Evolutionary conservation across 2,113 vertebrate species (phyloP).

Genomic region (Xyliphius kryptos): DNA sequence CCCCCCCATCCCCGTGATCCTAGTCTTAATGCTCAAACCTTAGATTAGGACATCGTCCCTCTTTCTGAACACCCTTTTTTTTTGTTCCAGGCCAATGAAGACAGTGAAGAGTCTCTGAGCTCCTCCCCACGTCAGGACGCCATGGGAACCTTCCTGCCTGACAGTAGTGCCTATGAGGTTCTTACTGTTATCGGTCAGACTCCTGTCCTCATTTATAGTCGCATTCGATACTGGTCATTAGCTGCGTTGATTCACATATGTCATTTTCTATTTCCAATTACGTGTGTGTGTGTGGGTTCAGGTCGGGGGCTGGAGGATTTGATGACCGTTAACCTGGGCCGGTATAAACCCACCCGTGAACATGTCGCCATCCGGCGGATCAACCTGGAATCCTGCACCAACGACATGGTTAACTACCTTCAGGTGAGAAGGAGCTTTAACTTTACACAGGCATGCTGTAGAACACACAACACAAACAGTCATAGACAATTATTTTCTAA

Average conservation of each 20-base stretch:
- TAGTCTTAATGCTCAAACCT: no score
- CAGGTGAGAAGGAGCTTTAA: constrained; percentile 73
- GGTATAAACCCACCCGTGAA: constrained; percentile 80
- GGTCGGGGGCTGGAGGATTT: constrained; percentile 89
- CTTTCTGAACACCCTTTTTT: no score
- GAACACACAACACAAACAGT: background rate
- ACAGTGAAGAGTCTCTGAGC: constrained; percentile 85
- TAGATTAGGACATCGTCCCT: no score
- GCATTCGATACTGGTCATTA: no score
- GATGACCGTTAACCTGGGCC: constrained; percentile 89
- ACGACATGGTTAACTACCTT: constrained; percentile 91
- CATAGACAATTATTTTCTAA: no score
- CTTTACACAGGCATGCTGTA: no score
- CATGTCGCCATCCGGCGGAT: constrained; percentile 85
- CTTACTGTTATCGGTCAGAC: constrained; percentile 78
- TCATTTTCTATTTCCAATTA: background rate
- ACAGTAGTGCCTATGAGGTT: constrained; percentile 83
- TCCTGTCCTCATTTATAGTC: background rate
- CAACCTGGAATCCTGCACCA: constrained; percentile 90
- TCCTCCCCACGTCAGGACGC: constrained; percentile 74
- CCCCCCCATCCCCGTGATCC: no score
- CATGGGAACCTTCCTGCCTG: constrained; percentile 86
- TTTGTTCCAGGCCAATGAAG: constrained; percentile 83
- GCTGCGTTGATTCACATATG: no score
- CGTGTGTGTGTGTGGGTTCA: constrained; percentile 44